Evolutionary conservation across 2,113 vertebrate species (phyloP), one percentile per base, ranked within the genome.

Genomic region (Micronisus gabar): DNA sequence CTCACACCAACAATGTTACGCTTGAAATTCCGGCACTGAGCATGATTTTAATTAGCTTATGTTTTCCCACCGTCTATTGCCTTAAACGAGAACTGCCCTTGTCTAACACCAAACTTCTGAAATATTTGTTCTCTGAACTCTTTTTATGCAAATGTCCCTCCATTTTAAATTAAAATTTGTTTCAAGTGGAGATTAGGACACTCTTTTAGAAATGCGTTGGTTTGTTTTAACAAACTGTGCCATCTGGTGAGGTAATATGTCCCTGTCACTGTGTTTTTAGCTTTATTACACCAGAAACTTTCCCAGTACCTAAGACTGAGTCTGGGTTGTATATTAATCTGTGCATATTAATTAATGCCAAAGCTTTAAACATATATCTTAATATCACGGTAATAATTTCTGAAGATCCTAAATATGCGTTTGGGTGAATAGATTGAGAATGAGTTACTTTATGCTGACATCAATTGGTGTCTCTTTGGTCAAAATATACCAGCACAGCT

Each of bases 191-290:
- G 66, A 95, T 94, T 84, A 87, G 58, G 81, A 41, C 45, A 68
- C 72, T 88, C 68, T 85, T 90, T 84, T 78, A 95, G 89, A 87
- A 95, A 93, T 30, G 62, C 0, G 2, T 89, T 92, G 70, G 70
- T 81, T 94, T 96, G 56, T 75, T 93, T 95, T 67, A 93, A 93
- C 71, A 83, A 93, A 92, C 86, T 48, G 22, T 95, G 73, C 95
- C 78, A 87, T 85, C 90, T 96, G 86, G 52, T 10, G 15, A 95
- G 68, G 73, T 89, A 94, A 75, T 79, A 85, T 41, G 76, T 91
- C 62, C 38, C 53, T 65, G 52, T 76, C 94, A 76, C 38, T 71
- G 52, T 89, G 82, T 47, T 91, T 86, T 92, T 81, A 89, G 81
- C 21, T 91, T 91, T 75, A 87, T 48, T 80, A 43, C 43, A 47